Evolutionary conservation across 2,797 vertebrate genomes (phyloP), one percentile per base, ranked within the genome.

Genomic region (Chelonia mydas): DNA sequence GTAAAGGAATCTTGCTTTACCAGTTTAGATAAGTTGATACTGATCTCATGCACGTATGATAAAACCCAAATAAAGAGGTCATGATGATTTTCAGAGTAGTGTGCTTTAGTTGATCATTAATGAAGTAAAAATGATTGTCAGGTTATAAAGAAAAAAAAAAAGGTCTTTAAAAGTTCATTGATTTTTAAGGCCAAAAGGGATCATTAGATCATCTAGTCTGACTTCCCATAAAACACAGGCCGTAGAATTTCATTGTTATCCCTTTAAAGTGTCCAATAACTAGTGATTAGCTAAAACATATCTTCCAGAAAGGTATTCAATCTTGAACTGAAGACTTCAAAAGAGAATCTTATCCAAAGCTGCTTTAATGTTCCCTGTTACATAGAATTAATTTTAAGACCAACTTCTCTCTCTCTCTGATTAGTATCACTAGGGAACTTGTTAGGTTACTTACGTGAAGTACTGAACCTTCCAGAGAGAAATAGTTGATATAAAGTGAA

Each of bases 301-400:
- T 57, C 55, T 57, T 57, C 10, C 55, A 57, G 25, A 57, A 57
- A 28, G 23, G 55, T 25, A 11, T 57, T 25, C 55, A 57, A 57
- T 27, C 55, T 57, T 57, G 25, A 57, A 57, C 55, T 57, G 23
- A 57, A 81, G 83, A 7, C 45, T 65, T 37, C 61, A 89, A 83
- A 51, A 55, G 76, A 55, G 54, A 96, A 92, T 59, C 33, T 76
- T 85, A 91, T 31, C 59, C 57, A 10, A 94, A 76, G 4, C 45
- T 87, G 51, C n/a, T 25, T 89, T 92, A 90, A 10, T 87, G 21
- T 86, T 83, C 54, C 3, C 5, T 94, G 53, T 93, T 87, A 94
- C 80, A 88, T 11, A 50, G 54, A 74, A 61, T 93, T 95, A 77
- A 47, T 96, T 95, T 96, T 89, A 89, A 91, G 37, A 53, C 51